These are phyloP conservation scores for Acanthaster planci DNA, from an alignment of 35 echinoderm and acorn worm genomes.

Conservation along the genomic window DNA sequence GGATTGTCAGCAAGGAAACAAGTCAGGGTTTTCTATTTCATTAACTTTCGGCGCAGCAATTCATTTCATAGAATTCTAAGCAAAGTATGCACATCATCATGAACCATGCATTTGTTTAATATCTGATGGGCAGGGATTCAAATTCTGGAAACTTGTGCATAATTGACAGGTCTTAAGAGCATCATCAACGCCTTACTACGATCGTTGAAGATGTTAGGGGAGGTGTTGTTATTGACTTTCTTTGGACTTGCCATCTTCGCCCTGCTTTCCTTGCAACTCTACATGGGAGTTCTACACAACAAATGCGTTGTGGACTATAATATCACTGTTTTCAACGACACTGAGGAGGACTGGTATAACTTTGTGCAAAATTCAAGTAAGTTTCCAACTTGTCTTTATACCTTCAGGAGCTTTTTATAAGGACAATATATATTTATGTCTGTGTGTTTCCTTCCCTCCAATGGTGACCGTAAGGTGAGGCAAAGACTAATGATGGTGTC, in stretches of 20 bases:
- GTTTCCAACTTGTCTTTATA: neutral
- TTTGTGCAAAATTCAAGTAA: conserved; percentile 76
- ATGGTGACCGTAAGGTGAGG: too few species aligned
- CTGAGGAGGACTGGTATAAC: conserved; percentile 51
- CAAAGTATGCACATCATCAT: neutral
- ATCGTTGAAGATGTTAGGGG: conserved; percentile 85
- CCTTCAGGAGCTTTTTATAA: neutral
- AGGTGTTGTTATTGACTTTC: conserved; percentile 85
- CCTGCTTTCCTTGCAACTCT: conserved; percentile 82
- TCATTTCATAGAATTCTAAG: neutral
- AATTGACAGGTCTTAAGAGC: conserved; percentile 75
- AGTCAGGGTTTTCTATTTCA: neutral
- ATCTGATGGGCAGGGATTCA: neutral
- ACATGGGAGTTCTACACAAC: conserved; percentile 70
- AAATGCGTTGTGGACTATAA: conserved; percentile 75
- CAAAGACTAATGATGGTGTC: too few species aligned
- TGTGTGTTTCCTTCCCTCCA: too few species aligned
- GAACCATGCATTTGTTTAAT: neutral
- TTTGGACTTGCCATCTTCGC: conserved; percentile 88
- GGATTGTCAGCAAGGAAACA: too few species aligned
- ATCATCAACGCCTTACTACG: conserved; percentile 93
- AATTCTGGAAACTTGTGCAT: neutral
- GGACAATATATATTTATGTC: too few species aligned
- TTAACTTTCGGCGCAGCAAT: neutral
- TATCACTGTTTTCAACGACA: conserved; percentile 52